phyloP scores from a whole-genome alignment of 2,113 vertebrate genomes.

The Emydocephalus ijimae region DNA sequence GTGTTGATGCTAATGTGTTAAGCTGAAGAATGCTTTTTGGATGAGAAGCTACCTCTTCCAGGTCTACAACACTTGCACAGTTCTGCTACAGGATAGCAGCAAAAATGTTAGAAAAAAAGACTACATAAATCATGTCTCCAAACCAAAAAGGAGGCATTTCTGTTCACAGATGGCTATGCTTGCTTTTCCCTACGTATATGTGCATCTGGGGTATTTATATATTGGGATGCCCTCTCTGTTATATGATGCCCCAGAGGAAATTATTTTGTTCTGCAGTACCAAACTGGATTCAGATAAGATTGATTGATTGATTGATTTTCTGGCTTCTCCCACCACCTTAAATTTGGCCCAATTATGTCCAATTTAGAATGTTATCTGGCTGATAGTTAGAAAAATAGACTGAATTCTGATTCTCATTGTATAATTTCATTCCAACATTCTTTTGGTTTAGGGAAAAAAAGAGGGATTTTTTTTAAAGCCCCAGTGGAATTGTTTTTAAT shows the following conservation, averaged over 20 bases:
- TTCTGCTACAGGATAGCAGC: not conserved
- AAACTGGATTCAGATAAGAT: not conserved
- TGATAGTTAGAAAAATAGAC: not conserved
- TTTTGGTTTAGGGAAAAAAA: not conserved
- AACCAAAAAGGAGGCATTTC: not conserved
- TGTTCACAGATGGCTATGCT: not conserved
- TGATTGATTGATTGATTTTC: not conserved
- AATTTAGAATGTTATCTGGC: not conserved
- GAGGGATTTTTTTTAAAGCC: not conserved
- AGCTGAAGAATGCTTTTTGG: not conserved
- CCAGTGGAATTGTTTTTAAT: not conserved
- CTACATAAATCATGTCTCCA: not conserved
- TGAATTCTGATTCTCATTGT: not conserved
- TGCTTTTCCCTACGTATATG: not conserved
- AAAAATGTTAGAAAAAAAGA: not conserved
- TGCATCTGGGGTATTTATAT: not conserved
- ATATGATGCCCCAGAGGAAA: not conserved
- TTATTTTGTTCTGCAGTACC: not conserved
- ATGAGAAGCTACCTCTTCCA: not conserved
- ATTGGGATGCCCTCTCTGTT: not conserved
- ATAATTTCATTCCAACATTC: not conserved
- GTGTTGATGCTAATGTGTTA: not conserved
- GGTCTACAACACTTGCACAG: not conserved
- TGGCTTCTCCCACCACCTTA: not conserved
- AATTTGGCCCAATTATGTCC: not conserved